Evolutionary conservation across 2,797 vertebrate species (phyloP), one percentile per base, ranked within the genome.

Genomic region (Orestias chungarensis): DNA sequence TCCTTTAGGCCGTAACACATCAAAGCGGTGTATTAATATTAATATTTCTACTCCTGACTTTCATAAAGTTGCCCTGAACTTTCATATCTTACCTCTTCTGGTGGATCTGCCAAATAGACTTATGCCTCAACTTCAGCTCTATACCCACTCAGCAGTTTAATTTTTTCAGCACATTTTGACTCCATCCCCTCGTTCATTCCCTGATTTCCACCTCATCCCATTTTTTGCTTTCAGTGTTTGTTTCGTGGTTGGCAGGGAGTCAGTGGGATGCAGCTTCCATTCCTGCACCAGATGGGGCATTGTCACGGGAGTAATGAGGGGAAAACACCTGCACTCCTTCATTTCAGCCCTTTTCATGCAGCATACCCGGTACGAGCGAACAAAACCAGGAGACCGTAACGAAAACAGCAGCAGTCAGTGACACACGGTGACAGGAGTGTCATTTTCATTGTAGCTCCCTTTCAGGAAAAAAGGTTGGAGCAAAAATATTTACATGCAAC

Each of bases 221-320:
- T 88, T 84, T 79, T 70, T 75, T 78, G 75, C 79, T 66, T 80
- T 86, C 88, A 89, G 80, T 89, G 89, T 91, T 92, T 92, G 87
- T 86, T 90, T 85, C 82, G 76, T 67, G 38, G 77, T 89, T 91
- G 92, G 90, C 88, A 90, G 86, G 82, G 80, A 88, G 87, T 87
- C 82, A 27, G 80, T 79, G 81, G 88, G 90, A 82, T 40, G 79
- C 75, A 71, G 73, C 78, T 80, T 76, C 76, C 23, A 40, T 42
- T 64, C 74, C 66, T 15, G 43, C 86, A 85, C 88, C 93, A 93
- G 92, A 93, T 93, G 93, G 91, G 86, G 74, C 76, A 88, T 90
- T 87, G 89, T 92, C 86, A 87, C n/a, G 87, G 78, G 85, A 90
- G 91, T 93, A 93, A 93, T 93, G 92, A 91, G 85, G 85, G 83